A percentile compares a stretch with the other conserved stretches of the same genome.
Conservation (phyloP, 2,113 vertebrate species). For the Misgurnus mizolepis region DNA sequence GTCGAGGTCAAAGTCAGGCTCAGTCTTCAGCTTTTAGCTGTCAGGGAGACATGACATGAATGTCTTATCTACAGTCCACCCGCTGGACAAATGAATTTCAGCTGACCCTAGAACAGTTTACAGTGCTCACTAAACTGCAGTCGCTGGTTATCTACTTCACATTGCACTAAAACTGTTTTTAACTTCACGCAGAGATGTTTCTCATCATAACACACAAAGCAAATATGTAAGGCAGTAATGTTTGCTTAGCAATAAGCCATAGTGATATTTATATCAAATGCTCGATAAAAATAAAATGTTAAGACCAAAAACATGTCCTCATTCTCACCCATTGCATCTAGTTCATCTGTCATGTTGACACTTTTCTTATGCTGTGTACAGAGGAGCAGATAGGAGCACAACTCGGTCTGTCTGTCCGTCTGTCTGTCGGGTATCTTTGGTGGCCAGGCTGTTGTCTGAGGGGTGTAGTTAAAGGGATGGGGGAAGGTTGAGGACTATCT, state of each 20-base stretch:
- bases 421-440: conserved; percentile 68
- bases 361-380: conserved; percentile 13
- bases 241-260: no score
- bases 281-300: conserved; percentile 20
- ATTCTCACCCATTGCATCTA: conserved; percentile 43
- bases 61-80: neutral
- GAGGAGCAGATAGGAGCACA: neutral
- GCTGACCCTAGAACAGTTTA: neutral
- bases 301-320: neutral
- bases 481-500: conserved; percentile 49
- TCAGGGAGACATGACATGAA: conserved; percentile 8
- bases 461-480: conserved; percentile 60
- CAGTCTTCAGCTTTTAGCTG: conserved; percentile 11
- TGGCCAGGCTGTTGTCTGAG: conserved; percentile 71
- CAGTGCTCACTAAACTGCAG: no score
- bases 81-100: neutral
- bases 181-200: neutral
- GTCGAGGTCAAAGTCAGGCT: conserved; percentile 4
- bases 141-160: no score
- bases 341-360: conserved; percentile 31
- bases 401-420: conserved; percentile 48
- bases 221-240: neutral
- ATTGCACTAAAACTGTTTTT: neutral
- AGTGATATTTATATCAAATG: conserved; percentile 1
- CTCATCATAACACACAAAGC: neutral